Percentiles rank a stretch among this genome's conserved stretches.
Evolutionary conservation across 2,113 vertebrate genomes (phyloP).

Genomic region (Sceloporus tristichus): DNA sequence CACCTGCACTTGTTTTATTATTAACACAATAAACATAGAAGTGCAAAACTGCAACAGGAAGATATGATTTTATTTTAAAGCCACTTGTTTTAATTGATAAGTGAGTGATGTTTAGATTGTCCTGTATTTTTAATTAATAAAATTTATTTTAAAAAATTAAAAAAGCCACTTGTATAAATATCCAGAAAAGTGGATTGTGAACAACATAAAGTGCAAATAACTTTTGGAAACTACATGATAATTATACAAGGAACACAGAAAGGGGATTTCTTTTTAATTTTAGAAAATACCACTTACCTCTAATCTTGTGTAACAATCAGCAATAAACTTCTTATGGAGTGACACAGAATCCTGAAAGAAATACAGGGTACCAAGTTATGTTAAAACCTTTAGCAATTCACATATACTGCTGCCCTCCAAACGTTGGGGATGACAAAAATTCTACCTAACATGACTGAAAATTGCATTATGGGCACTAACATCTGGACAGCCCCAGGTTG

Average conservation of each 20-base stretch:
- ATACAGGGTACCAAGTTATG: slow-evolving; percentile 38
- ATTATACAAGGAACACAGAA: not conserved
- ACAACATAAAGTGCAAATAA: not conserved
- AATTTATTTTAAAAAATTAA: too few species aligned
- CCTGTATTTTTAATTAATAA: too few species aligned
- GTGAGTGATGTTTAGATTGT: too few species aligned
- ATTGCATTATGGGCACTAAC: too few species aligned
- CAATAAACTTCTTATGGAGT: slow-evolving; percentile 99
- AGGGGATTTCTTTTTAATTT: not conserved
- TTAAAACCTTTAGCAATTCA: not conserved
- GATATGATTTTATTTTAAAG: not conserved
- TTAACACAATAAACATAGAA: not conserved
- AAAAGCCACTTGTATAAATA: not conserved
- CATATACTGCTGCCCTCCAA: not conserved
- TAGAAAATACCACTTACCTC: slow-evolving; percentile 83
- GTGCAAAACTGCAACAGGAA: not conserved
- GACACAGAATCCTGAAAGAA: slow-evolving; percentile 92
- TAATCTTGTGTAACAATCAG: slow-evolving; percentile 96
- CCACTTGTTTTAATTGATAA: not conserved
- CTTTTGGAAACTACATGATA: not conserved
- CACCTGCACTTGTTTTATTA: not conserved
- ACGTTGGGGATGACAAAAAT: not conserved
- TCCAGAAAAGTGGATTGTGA: not conserved
- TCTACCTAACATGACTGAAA: too few species aligned
- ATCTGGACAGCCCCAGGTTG: not conserved